Evolutionary conservation across 1,140 invertebrate genomes (phyloP).

Genomic region (Euglossa dilemma): DNA sequence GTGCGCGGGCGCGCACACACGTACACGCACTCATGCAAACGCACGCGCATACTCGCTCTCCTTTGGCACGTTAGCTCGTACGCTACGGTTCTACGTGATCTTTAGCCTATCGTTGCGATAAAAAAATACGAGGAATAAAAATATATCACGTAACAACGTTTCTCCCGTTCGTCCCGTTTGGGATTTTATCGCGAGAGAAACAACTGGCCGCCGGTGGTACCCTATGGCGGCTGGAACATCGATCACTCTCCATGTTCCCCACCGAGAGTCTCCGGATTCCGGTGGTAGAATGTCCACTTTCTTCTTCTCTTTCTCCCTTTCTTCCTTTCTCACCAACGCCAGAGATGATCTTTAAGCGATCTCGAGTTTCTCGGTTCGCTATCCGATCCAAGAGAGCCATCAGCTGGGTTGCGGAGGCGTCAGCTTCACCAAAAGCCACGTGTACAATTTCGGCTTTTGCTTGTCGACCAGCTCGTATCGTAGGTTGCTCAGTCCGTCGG

Average conservation of each 20-base stretch:
- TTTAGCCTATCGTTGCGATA: conserved; percentile 65
- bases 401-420: conserved; percentile 83
- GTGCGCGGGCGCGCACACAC: background rate
- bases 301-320: background rate
- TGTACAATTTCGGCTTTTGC: conserved; percentile 88
- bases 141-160: conserved; percentile 71
- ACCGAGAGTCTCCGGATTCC: too few relatives aligned
- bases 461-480: conserved; percentile 90
- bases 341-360: background rate
- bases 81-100: conserved; percentile 52
- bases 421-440: conserved; percentile 88
- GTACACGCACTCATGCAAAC: background rate
- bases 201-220: background rate
- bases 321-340: background rate
- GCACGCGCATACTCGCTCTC: conserved; percentile 31
- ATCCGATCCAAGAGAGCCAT: conserved; percentile 83
- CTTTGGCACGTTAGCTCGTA: conserved; percentile 68
- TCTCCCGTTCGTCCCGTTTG: background rate
- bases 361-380: conserved; percentile 40
- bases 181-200: conserved; percentile 16
- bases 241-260: background rate
- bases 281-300: background rate
- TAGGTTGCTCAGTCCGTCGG: conserved; percentile 94
- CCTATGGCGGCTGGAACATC: background rate
- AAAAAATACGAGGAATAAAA: conserved; percentile 72